Evolutionary conservation across 1,140 invertebrate genomes (phyloP), one percentile per base, ranked within the genome.

Genomic region (Melanaphis sacchari): DNA sequence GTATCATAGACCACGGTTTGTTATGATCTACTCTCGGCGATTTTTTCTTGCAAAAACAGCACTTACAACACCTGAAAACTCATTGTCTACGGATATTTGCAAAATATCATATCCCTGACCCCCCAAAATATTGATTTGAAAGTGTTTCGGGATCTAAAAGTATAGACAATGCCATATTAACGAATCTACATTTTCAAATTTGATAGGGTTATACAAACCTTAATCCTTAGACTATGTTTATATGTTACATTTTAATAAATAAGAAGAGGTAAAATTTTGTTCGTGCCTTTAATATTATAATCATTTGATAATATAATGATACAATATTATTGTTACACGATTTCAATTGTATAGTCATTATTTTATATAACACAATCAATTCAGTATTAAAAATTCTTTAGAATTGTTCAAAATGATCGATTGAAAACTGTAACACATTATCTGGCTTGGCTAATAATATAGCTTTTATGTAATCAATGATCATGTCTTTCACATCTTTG

Each of bases 371-470:
- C 15, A 76, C 18, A 76, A 76, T 15, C 18, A 76, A n/a, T 76
- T n/a, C n/a, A n/a, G 31, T n/a, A 66, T 66, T 66, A 18, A 66
- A 66, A n/a, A n/a, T 66, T 66, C 11, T 66, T 66, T 66, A 66
- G 31, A 66, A 76, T 1, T 84, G 22, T 5, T 76, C 24, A 52
- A 92, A 92, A 5, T 84, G 54, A 38, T 92, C 43, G 7, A 92
- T 84, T 36, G 91, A 92, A 92, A 92, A 92, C 54, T 81, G n/a
- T 49, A 92, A 92, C 24, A 92, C 91, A 52, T 92, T 18, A 38
- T 49, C 43, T 38, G 76, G 91, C 31, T 92, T 92, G n/a, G 43
- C 9, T 52, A 52, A 5, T 52, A 92, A 84, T 84, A 92, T 8
- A 21, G 52, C 36, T 49, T 52, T 92, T 52, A 92, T 22, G 26